Conservation (phyloP, 1,140 invertebrate genomes). For the Propsilocerus akamusi region DNA sequence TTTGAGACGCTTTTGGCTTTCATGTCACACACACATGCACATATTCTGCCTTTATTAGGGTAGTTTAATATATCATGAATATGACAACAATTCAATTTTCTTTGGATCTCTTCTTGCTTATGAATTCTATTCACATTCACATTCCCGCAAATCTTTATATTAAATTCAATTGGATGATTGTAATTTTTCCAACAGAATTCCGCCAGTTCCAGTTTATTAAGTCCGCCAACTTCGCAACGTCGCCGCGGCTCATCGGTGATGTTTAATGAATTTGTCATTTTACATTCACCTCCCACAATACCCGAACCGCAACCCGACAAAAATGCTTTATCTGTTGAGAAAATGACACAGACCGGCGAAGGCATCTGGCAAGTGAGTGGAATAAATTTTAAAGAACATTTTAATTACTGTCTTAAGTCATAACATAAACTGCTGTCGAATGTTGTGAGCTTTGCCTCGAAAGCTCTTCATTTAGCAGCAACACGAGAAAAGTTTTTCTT, state of each 20-base stretch:
- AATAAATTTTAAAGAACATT: too few relatives aligned
- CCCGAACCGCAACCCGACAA: conserved; percentile 21
- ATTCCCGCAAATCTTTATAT: not conserved
- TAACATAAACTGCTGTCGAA: too few relatives aligned
- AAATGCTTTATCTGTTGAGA: conserved; percentile 67
- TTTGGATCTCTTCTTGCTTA: not conserved
- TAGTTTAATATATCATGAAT: too few relatives aligned
- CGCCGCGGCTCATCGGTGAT: conserved; percentile 62
- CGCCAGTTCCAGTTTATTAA: conserved; percentile 12
- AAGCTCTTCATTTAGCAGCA: too few relatives aligned
- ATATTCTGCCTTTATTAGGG: too few relatives aligned
- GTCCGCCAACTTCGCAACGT: conserved; percentile 36
- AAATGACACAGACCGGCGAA: conserved; percentile 71
- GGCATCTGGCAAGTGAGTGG: conserved; percentile 38
- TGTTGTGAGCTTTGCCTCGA: too few relatives aligned
- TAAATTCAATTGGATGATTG: not conserved
- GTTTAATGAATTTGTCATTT: conserved; percentile 67
- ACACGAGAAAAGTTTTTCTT: too few relatives aligned
- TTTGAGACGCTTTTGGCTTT: too few relatives aligned
- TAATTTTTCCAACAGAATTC: not conserved
- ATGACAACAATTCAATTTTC: too few relatives aligned
- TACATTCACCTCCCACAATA: conserved; percentile 39
- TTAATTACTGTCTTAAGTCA: too few relatives aligned
- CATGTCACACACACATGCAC: not conserved
- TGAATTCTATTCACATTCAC: not conserved